phyloP scores from a whole-genome alignment of 2,113 vertebrate species.

The Xyrauchen texanus region DNA sequence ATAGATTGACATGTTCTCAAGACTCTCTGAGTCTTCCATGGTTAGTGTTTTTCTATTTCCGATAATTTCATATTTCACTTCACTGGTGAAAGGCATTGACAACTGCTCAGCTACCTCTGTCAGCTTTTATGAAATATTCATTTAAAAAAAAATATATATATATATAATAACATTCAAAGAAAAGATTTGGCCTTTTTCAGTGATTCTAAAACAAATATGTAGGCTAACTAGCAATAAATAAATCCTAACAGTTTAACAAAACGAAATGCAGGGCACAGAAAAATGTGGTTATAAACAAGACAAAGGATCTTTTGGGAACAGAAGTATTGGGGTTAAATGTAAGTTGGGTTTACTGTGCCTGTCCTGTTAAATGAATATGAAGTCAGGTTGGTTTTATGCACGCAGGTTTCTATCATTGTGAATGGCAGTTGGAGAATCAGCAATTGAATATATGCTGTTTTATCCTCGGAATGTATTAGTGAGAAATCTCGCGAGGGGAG shows the following conservation, averaged over 20 bases:
- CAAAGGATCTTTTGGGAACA: conserved; percentile 35
- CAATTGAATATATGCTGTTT: conserved; percentile 34
- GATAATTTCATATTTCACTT: neutral
- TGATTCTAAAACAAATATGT: conserved; percentile 8
- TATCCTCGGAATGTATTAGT: conserved; percentile 36
- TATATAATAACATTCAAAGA: neutral
- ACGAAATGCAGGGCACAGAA: conserved; percentile 12
- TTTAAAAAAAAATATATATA: no score
- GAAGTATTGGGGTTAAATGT: conserved; percentile 21
- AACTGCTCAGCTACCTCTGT: no score
- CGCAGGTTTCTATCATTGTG: conserved; percentile 29
- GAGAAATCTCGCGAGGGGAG: conserved; percentile 34
- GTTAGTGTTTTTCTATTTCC: neutral
- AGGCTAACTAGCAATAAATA: neutral
- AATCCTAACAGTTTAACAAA: conserved; percentile 13
- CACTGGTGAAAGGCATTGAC: no score
- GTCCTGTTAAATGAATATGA: neutral
- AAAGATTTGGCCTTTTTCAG: neutral
- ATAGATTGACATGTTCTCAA: conserved; percentile 12
- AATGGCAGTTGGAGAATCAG: conserved; percentile 35
- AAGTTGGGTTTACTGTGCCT: neutral
- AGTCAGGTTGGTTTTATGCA: conserved; percentile 8
- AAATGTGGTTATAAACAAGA: conserved; percentile 14
- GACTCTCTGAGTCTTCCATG: neutral
- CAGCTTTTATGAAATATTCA: no score